These are phyloP conservation scores for Dasyurus viverrinus DNA, from an alignment of 2,113 vertebrate species.

Conservation along the genomic window DNA sequence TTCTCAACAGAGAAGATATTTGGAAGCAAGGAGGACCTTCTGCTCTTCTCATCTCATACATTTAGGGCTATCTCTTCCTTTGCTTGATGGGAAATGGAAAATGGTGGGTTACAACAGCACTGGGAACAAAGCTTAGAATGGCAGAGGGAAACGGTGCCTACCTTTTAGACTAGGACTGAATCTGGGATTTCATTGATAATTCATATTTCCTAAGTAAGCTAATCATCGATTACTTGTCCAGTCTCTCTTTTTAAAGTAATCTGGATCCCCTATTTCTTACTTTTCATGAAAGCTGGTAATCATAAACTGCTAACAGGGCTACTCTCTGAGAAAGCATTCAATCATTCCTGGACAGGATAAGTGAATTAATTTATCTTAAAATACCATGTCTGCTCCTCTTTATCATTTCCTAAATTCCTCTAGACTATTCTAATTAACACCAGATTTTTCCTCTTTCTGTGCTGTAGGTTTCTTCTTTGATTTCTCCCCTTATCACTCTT, in stretches of 20 bases:
- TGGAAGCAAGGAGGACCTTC: background rate
- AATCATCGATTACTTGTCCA: background rate
- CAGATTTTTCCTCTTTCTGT: background rate
- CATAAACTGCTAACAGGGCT: background rate
- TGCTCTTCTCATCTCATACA: background rate
- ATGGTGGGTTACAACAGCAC: background rate
- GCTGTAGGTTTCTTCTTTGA: background rate
- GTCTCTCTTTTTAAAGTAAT: background rate
- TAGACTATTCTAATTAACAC: background rate
- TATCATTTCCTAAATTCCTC: background rate
- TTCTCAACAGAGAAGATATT: background rate
- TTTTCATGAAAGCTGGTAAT: background rate
- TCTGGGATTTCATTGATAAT: background rate
- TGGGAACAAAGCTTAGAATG: background rate
- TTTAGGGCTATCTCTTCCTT: background rate
- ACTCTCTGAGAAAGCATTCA: background rate
- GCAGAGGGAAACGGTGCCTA: background rate
- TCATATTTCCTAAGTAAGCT: background rate
- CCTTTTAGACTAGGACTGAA: background rate
- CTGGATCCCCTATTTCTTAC: background rate
- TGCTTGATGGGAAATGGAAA: background rate
- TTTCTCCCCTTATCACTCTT: background rate
- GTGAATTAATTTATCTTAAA: background rate
- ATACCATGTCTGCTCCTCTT: background rate
- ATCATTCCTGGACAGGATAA: background rate